Conservation (phyloP, 2,113 vertebrate species). For the Nesoenas mayeri region DNA sequence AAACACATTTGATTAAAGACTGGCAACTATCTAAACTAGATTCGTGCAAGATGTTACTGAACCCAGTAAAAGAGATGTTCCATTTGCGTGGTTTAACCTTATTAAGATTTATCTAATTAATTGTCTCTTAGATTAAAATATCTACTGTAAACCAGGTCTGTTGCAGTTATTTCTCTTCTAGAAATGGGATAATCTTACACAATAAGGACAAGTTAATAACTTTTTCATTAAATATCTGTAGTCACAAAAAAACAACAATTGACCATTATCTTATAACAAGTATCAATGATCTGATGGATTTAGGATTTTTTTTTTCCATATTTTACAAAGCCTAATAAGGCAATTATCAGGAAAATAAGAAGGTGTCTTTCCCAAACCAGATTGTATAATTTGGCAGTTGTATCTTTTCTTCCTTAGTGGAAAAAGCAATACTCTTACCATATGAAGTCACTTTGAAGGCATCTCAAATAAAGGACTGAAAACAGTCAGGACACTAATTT, state of each 20-base stretch:
- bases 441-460: constrained; percentile 63
- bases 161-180: not conserved
- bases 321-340: constrained; percentile 4
- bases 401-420: constrained; percentile 42
- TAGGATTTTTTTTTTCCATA: not conserved
- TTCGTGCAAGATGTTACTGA: not conserved
- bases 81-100: not conserved
- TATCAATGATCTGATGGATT: not conserved
- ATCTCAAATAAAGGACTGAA: constrained; percentile 48
- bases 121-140: not conserved
- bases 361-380: constrained; percentile 40
- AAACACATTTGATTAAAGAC: not conserved
- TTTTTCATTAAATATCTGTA: not conserved
- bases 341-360: constrained; percentile 25
- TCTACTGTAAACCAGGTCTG: not conserved
- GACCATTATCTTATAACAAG: not conserved
- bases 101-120: not conserved
- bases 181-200: not conserved
- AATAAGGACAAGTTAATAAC: not conserved
- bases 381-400: constrained; percentile 44
- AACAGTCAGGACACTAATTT: constrained; percentile 43
- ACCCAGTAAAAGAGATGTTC: not conserved
- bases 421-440: constrained; percentile 47
- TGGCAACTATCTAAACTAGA: not conserved
- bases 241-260: not conserved